Evolutionary conservation across 2,113 vertebrate species (phyloP).

Genomic region (Melospiza georgiana): DNA sequence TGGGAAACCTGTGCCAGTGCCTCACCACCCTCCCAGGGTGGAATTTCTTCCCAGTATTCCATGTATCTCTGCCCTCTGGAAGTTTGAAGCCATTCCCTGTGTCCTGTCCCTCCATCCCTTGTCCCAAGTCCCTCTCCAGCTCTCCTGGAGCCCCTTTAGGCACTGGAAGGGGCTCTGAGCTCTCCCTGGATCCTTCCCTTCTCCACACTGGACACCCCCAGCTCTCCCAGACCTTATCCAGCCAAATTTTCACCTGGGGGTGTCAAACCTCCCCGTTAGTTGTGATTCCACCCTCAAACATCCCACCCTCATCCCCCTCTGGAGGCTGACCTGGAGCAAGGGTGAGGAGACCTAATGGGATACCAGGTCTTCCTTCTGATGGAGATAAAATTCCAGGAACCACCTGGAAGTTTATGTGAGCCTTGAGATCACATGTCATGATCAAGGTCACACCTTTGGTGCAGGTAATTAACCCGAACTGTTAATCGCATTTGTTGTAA

Average conservation of each 20-base stretch:
- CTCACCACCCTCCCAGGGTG: fast-evolving
- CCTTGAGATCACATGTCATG: neutral
- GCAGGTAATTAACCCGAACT: neutral
- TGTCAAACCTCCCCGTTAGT: neutral
- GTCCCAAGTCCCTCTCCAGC: neutral
- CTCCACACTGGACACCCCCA: fast-evolving
- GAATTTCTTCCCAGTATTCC: neutral
- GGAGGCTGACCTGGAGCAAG: neutral
- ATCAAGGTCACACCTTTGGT: neutral
- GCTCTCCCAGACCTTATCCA: neutral
- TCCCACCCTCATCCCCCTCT: neutral
- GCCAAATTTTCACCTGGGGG: neutral
- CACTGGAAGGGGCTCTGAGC: fast-evolving
- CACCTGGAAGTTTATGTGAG: neutral
- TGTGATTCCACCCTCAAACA: neutral
- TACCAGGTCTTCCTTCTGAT: neutral
- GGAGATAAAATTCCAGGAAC: neutral
- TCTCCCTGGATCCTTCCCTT: fast-evolving
- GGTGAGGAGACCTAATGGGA: neutral
- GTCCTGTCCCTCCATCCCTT: neutral
- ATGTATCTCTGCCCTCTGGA: fast-evolving
- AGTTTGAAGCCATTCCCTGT: neutral
- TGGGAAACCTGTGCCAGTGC: fast-evolving
- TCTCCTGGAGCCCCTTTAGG: neutral
- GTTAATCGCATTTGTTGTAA: neutral